Evolutionary conservation across 2,113 vertebrate genomes (phyloP), one percentile per base, ranked within the genome.

Genomic region (Choloepus hoffmanni): DNA sequence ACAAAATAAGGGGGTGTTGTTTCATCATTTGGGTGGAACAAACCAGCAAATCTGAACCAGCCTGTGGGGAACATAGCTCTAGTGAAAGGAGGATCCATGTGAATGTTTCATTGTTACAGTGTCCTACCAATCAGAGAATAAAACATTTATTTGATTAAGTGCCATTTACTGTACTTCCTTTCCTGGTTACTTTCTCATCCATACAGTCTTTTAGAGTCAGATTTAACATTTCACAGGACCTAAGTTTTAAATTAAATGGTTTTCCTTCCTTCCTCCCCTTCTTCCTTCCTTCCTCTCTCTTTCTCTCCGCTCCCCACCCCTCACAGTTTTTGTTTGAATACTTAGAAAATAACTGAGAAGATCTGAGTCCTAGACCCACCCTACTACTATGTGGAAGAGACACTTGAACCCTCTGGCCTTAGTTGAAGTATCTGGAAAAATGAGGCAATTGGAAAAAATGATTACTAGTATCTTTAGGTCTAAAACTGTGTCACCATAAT

Each of bases 401-500:
- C 26, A 74, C 50, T 92, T 43, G 68, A 92, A 81, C 70, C 79
- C 85, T 81, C n/a, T 60, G 92, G 74, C 58, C 60, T 95, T 48
- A 60, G 62, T 82, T 89, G 43, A 92, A 95, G 18, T 79, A 63
- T 92, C 43, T 92, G 63, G 85, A 79, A 92, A 89, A 90, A 85
- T 30, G 65, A 95, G 87, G 58, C 19, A 40, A 8, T 60, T 90
- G 82, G 85, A 76, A 85, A 88, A 90, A 95, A 70, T 40, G 53
- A 92, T 77, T 28, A 43, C 24, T 79, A 62, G 26, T 79, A 65
- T 63, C 76, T 89, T 94, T 65, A 65, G 62, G 43, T 92, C 65
- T 90, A 87, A 93, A 50, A 53, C 62, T 60, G 10, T 88, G 23
- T 86, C 50, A 28, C 76, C 18, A 4, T 84, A 24, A 74, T 78